phyloP scores from a whole-genome alignment of 2,888 invertebrate genomes.

The Heteropelma amictum region DNA sequence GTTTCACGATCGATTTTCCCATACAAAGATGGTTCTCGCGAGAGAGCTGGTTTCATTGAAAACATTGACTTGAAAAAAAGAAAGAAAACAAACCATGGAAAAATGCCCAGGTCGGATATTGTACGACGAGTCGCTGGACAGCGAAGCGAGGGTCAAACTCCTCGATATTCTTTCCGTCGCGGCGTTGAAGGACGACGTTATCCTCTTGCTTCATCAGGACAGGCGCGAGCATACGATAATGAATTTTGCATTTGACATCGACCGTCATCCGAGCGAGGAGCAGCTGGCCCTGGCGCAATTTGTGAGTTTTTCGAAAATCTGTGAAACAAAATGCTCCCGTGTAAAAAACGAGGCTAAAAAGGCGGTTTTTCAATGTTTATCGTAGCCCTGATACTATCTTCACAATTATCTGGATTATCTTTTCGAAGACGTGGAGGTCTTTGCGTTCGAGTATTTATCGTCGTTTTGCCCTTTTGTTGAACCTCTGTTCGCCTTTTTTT shows the following conservation, averaged over 20 bases:
- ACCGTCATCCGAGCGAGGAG: slow-evolving; percentile 85
- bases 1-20: neutral
- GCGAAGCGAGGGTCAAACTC: slow-evolving; percentile 82
- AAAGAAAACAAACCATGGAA: neutral
- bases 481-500: neutral
- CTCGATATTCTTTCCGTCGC: slow-evolving; percentile 87
- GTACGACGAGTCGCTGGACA: slow-evolving; percentile 81
- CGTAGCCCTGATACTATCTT: too few species aligned
- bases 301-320: slow-evolving; percentile 80
- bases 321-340: neutral
- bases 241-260: slow-evolving; percentile 91
- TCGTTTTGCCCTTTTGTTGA: neutral
- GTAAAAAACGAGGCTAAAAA: neutral
- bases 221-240: slow-evolving; percentile 92
- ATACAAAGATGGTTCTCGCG: too few species aligned
- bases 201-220: slow-evolving; percentile 93
- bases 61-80: neutral
- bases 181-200: slow-evolving; percentile 92
- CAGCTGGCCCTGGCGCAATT: slow-evolving; percentile 89
- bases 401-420: too few species aligned
- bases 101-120: slow-evolving; percentile 81
- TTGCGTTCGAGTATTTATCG: too few species aligned
- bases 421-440: too few species aligned
- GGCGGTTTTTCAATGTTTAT: neutral
- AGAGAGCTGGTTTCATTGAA: too few species aligned